Conservation (phyloP, 2,113 vertebrate genomes). For the Blennius ocellaris region DNA sequence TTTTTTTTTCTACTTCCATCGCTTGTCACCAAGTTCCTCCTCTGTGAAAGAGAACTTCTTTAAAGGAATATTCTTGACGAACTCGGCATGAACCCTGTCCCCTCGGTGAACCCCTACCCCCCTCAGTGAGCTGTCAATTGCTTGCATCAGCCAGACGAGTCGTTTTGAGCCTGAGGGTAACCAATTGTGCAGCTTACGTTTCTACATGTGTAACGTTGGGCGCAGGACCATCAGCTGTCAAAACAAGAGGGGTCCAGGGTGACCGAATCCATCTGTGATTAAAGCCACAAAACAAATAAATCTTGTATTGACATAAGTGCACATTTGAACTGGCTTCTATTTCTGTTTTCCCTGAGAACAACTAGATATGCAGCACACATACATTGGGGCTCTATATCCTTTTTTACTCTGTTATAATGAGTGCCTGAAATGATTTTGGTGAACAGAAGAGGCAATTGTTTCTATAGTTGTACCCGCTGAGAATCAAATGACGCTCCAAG, state of each 20-base stretch:
- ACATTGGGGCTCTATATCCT: too few species aligned
- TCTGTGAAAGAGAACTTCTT: neutral
- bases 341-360: neutral
- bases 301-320: neutral
- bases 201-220: conserved; percentile 24
- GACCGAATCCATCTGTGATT: conserved; percentile 10
- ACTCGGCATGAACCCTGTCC: conserved; percentile 62
- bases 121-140: conserved; percentile 51
- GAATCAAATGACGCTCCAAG: too few species aligned
- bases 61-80: conserved; percentile 22
- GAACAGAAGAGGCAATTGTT: too few species aligned
- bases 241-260: conserved; percentile 3
- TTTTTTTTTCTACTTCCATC: conserved; percentile 21
- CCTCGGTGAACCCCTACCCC: conserved; percentile 32
- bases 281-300: neutral
- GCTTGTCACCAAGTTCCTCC: conserved; percentile 4
- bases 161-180: conserved; percentile 39
- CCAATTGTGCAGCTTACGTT: conserved; percentile 48
- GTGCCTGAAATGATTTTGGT: too few species aligned
- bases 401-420: too few species aligned
- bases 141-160: conserved; percentile 58
- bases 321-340: neutral
- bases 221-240: conserved; percentile 23
- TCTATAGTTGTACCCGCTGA: too few species aligned
- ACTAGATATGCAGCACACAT: too few species aligned